Percentiles rank a stretch among this genome's conserved stretches.
Evolutionary conservation across 2,888 invertebrate genomes (phyloP).

Genomic region (Vandiemenella viatica): DNA sequence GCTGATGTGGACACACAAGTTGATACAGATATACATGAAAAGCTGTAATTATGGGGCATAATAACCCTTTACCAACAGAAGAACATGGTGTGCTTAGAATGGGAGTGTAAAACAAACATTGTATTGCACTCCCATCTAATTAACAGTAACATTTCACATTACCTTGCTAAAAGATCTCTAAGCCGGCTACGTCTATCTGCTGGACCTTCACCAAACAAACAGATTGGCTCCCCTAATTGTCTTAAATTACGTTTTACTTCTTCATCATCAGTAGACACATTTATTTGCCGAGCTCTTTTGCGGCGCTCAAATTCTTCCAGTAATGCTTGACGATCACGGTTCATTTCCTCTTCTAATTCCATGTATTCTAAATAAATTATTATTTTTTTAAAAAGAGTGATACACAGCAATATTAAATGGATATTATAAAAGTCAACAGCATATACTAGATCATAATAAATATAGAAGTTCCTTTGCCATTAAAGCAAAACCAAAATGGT

Average conservation of each 20-base stretch:
- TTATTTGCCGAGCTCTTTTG: slow-evolving; percentile 83
- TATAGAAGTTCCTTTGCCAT: too few relatives aligned
- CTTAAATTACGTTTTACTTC: slow-evolving; percentile 87
- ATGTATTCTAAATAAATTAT: slow-evolving; percentile 46
- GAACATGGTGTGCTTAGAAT: too few relatives aligned
- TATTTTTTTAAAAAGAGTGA: slow-evolving; percentile 1
- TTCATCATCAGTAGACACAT: slow-evolving; percentile 94
- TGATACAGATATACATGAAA: too few relatives aligned
- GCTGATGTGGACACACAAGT: too few relatives aligned
- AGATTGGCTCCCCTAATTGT: slow-evolving; percentile 89
- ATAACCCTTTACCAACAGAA: too few relatives aligned
- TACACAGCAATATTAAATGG: not conserved
- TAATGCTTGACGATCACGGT: slow-evolving; percentile 76
- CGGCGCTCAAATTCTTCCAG: slow-evolving; percentile 92
- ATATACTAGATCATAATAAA: too few relatives aligned
- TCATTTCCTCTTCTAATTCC: slow-evolving; percentile 74
- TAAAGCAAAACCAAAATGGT: too few relatives aligned
- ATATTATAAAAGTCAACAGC: too few relatives aligned
- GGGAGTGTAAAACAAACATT: too few relatives aligned
- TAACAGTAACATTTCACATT: too few relatives aligned
- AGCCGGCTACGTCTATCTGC: slow-evolving; percentile 87
- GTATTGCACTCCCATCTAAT: too few relatives aligned
- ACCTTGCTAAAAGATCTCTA: slow-evolving; percentile 72
- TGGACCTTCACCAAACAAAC: slow-evolving; percentile 96
- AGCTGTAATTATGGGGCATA: too few relatives aligned